Evolutionary conservation across 2,797 vertebrate genomes (phyloP), one percentile per base, ranked within the genome.

Genomic region (Triplophysa bombifrons): DNA sequence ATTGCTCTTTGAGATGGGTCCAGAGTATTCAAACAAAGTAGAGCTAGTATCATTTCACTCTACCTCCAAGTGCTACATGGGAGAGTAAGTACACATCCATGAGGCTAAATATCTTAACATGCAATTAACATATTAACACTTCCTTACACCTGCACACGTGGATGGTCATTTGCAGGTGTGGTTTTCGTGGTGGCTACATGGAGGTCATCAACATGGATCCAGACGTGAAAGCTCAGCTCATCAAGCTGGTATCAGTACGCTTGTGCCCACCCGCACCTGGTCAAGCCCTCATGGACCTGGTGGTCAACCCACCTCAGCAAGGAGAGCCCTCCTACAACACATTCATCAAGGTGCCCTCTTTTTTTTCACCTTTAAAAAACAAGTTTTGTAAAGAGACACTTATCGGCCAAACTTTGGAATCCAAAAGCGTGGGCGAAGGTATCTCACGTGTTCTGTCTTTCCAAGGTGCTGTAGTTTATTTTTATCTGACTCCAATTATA

Each of bases 1-100:
- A 90, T 96, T 98, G 8, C 89, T 98, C 75, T 93, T 89, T 64
- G 96, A 97, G 87, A 94, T 98, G 96, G 97, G 96, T 7, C 93
- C 95, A 0, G 94, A 96, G 22, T 97, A 94, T 80, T 86, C 94
- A 0, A 82, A 87, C 2, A 88, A 67, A 3, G 93, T 98, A 85
- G 96, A 98, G 72, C 90, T 98, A 78, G 96, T 88, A 0, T 97
- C 96, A 22, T 98, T 98, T 89, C 96, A 98, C 88, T 98, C 97
- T 20, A 89, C 93, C 79, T 98, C 97, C 58, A 98, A 97, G 82
- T 96, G 97, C 82, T 98, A 95, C 92, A 96, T 96, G 95, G 97
- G 96, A 89, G 96, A 98, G 97, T 98, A 86, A 91, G 96, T 95
- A 11, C 19, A 66, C 38, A 2, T 74, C 20, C 41, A 81, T 58